Evolutionary conservation across 2,113 vertebrate species (phyloP).

Genomic region (Lampris incognitus): DNA sequence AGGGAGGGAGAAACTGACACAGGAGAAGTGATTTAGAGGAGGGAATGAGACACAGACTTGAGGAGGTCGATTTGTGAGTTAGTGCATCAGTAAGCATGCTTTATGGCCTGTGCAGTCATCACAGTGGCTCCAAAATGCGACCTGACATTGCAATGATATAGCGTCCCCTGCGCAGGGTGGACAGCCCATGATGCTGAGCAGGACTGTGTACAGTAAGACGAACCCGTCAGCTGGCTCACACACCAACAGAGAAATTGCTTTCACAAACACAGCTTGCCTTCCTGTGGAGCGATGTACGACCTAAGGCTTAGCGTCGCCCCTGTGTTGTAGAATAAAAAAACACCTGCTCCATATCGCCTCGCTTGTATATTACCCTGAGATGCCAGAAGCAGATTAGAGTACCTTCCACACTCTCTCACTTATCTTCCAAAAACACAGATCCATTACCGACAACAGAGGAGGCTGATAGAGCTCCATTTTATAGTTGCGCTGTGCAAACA

Average conservation of each 20-base stretch:
- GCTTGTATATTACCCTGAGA: slow-evolving; percentile 57
- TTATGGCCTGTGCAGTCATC: slow-evolving; percentile 2
- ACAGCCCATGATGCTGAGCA: slow-evolving; percentile 28
- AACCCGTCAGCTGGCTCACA: slow-evolving; percentile 37
- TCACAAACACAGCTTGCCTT: slow-evolving; percentile 58
- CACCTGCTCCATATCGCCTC: slow-evolving; percentile 58
- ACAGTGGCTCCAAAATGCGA: slow-evolving; percentile 41
- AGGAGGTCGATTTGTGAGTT: slow-evolving; percentile 31
- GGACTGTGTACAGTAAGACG: slow-evolving; percentile 38
- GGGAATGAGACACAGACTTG: neutral
- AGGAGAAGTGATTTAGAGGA: neutral
- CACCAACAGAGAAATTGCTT: slow-evolving; percentile 52
- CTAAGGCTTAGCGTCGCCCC: slow-evolving; percentile 33
- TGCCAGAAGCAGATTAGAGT: slow-evolving; percentile 47
- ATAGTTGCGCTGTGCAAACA: slow-evolving; percentile 48
- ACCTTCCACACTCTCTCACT: slow-evolving; percentile 19
- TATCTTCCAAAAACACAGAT: slow-evolving; percentile 64
- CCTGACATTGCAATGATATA: slow-evolving; percentile 38
- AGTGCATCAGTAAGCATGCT: slow-evolving; percentile 19
- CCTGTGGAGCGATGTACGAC: slow-evolving; percentile 61
- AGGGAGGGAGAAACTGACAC: neutral
- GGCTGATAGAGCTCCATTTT: slow-evolving; percentile 48
- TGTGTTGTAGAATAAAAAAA: slow-evolving; percentile 31
- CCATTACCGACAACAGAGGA: slow-evolving; percentile 43
- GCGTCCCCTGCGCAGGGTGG: slow-evolving; percentile 34